Conservation (phyloP, 2,888 invertebrate genomes). For the Polietes domitor region DNA sequence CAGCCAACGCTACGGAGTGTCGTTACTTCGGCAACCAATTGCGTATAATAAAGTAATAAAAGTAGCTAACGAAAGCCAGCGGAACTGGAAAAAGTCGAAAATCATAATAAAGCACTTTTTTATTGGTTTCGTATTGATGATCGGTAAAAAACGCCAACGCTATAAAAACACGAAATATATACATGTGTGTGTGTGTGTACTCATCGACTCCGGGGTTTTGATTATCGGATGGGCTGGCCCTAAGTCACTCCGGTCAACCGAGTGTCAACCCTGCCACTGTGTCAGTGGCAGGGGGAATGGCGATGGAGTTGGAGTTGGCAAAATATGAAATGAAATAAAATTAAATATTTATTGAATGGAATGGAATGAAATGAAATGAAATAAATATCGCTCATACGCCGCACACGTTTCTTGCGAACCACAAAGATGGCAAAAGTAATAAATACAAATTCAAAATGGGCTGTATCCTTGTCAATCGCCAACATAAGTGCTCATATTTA, state of each 20-base stretch:
- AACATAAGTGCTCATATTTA: not conserved
- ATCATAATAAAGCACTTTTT: slow-evolving; percentile 60
- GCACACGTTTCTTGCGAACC: slow-evolving; percentile 24
- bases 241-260: not conserved
- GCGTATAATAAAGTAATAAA: slow-evolving; percentile 39
- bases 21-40: slow-evolving; percentile 15
- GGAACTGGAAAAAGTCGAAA: slow-evolving; percentile 9
- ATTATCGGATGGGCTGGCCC: not conserved
- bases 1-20: not conserved
- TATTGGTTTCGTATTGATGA: slow-evolving; percentile 58
- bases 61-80: not conserved
- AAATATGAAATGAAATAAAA: slow-evolving; percentile 47
- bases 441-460: slow-evolving; percentile 5
- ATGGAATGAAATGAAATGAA: slow-evolving; percentile 37
- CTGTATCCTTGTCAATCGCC: not conserved
- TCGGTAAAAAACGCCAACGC: not conserved
- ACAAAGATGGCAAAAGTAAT: not conserved
- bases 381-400: slow-evolving; percentile 55
- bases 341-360: slow-evolving; percentile 62
- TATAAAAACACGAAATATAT: slow-evolving; percentile 8
- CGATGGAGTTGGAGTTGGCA: not conserved
- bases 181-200: no score
- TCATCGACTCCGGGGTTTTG: not conserved
- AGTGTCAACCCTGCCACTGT: no score
- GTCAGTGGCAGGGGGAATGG: not conserved